Conservation (phyloP, 1,140 invertebrate species). For the Pemphigus obesinymphae region DNA sequence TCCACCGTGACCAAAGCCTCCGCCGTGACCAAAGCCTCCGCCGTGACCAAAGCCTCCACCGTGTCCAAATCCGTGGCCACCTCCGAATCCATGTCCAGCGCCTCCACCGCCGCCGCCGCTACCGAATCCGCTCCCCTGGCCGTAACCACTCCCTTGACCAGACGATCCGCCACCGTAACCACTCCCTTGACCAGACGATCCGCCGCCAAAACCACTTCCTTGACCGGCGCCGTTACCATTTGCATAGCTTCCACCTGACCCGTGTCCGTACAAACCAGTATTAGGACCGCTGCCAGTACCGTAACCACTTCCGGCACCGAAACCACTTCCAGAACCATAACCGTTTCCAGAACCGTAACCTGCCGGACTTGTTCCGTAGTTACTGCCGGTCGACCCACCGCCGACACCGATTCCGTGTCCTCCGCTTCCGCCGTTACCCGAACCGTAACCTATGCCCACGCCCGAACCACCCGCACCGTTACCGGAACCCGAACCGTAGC, state of each 20-base stretch:
- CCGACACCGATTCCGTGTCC: neutral
- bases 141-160: too few relatives aligned
- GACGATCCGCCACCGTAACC: neutral
- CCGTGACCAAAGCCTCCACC: neutral
- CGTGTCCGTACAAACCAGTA: neutral
- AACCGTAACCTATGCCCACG: neutral
- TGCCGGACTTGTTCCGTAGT: neutral
- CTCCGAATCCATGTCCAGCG: too few relatives aligned
- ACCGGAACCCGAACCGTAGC: constrained; percentile 47
- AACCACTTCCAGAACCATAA: neutral
- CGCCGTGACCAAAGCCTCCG: too few relatives aligned
- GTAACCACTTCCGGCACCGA: neutral
- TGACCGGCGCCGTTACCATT: neutral
- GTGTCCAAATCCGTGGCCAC: too few relatives aligned
- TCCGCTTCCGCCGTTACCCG: neutral
- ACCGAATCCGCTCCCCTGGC: too few relatives aligned
- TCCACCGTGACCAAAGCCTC: too few relatives aligned
- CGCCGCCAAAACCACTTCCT: neutral
- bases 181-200: neutral
- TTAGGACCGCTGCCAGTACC: neutral
- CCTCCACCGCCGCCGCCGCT: too few relatives aligned
- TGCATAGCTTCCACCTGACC: neutral
- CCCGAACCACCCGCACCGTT: constrained; percentile 49
- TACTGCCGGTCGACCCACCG: neutral
- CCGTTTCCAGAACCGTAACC: neutral